Base-by-base conservation (phyloP, 2,113 vertebrate species). In the Hemicordylus capensis region DNA sequence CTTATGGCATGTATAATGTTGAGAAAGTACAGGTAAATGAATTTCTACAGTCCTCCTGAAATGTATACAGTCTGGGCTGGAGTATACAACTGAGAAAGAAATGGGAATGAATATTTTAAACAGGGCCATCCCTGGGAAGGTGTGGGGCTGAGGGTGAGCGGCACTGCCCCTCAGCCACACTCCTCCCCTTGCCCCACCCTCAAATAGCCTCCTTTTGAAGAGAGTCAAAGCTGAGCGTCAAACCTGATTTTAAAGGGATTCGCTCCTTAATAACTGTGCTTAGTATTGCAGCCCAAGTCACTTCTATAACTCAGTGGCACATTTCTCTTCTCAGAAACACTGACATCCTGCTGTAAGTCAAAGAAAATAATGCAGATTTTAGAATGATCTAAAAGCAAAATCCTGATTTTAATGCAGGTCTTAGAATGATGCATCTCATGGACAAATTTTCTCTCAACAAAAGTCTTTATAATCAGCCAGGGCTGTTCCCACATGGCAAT, bases 361-460 rank as follows among this genome's bases (percentile, higher is more conserved):
- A 75, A 24, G 0, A 28, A 11, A 31, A 28, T 0, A 73, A 59
- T 66, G 54, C 14, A 1, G 0, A 39, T 48, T 24, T 39, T 72
- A 81, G n/a, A n/a, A n/a, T n/a, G n/a, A n/a, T n/a, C n/a, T n/a
- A n/a, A n/a, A n/a, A n/a, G n/a, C n/a, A n/a, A n/a, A n/a, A n/a
- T n/a, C n/a, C n/a, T n/a, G n/a, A n/a, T n/a, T n/a, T n/a, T n/a
- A n/a, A n/a, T n/a, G n/a, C n/a, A n/a, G n/a, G n/a, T n/a, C n/a
- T n/a, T 2, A 44, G 39, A 87, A 39, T 26, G 74, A 24, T 2
- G 1, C 87, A 76, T 81, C 48, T 64, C 74, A 12, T 20, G 0
- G 5, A 2, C 44, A 42, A 0, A 0, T 20, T 77, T 20, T 37
- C 48, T 86, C 0, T 67, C 76, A 59, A 2, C 19, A 4, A 24